Conservation (phyloP, 1,140 invertebrate species). For the Whitmania pigra region DNA sequence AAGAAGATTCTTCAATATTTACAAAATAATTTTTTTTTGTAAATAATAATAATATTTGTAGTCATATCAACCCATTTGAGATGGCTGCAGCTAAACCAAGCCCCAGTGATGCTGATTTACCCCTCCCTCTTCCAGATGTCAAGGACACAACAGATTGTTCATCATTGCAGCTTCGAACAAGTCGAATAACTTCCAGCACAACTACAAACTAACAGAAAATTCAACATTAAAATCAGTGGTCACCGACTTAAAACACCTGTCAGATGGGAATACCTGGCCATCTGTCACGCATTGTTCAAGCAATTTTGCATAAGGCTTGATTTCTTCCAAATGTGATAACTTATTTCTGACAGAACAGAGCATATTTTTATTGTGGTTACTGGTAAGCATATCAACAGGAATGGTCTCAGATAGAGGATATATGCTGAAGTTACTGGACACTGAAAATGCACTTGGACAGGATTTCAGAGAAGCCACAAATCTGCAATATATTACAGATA, state of each 20-base stretch:
- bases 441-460: too few relatives aligned
- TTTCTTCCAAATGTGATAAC: too few relatives aligned
- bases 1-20: too few relatives aligned
- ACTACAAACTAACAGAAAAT: neutral
- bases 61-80: neutral
- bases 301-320: neutral
- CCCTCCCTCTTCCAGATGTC: neutral
- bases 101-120: neutral
- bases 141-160: neutral
- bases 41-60: too few relatives aligned
- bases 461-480: too few relatives aligned
- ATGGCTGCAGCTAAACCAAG: neutral
- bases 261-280: neutral
- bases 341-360: too few relatives aligned
- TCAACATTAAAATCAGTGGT: neutral
- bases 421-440: too few relatives aligned
- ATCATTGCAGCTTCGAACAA: neutral
- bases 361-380: too few relatives aligned
- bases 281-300: neutral
- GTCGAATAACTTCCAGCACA: neutral
- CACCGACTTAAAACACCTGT: neutral
- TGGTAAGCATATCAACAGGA: too few relatives aligned
- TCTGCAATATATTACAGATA: too few relatives aligned
- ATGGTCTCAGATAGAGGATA: too few relatives aligned
- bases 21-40: too few relatives aligned